Conservation (phyloP, 2,113 vertebrate species). For the Coturnix japonica region DNA sequence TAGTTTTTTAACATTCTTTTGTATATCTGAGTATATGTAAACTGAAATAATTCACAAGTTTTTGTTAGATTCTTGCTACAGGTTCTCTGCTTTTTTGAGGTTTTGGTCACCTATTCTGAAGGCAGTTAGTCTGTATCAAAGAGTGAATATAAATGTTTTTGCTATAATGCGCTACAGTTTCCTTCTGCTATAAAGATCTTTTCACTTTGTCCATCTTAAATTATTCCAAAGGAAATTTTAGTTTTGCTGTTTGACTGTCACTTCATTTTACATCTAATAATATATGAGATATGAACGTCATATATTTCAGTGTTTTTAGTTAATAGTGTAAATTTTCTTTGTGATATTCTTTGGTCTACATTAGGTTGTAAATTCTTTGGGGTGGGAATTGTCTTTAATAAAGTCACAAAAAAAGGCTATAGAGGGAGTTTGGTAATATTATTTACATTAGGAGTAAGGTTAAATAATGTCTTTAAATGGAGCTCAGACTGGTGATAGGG, state of each 20-base stretch:
- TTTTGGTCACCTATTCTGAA: neutral
- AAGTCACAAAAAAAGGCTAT: neutral
- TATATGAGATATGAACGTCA: neutral
- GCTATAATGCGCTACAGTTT: neutral
- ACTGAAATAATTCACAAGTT: neutral
- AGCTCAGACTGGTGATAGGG: neutral
- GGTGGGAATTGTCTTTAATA: neutral
- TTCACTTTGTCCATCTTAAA: neutral
- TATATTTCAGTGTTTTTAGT: neutral
- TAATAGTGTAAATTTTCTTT: neutral
- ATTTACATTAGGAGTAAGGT: neutral
- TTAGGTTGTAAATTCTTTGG: neutral
- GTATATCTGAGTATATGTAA: neutral
- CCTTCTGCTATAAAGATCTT: neutral
- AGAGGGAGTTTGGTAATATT: neutral
- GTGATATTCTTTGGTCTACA: neutral
- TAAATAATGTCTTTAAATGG: neutral
- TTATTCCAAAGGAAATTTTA: neutral
- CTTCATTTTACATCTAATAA: neutral
- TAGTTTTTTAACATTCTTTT: neutral
- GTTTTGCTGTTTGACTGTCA: neutral
- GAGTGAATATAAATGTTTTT: neutral
- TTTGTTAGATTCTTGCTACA: neutral
- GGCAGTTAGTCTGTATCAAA: neutral
- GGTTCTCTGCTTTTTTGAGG: neutral